A percentile compares a stretch with the other conserved stretches of the same genome.
Evolutionary conservation across 1,140 invertebrate species (phyloP).

Genomic region (Heliconius congener): DNA sequence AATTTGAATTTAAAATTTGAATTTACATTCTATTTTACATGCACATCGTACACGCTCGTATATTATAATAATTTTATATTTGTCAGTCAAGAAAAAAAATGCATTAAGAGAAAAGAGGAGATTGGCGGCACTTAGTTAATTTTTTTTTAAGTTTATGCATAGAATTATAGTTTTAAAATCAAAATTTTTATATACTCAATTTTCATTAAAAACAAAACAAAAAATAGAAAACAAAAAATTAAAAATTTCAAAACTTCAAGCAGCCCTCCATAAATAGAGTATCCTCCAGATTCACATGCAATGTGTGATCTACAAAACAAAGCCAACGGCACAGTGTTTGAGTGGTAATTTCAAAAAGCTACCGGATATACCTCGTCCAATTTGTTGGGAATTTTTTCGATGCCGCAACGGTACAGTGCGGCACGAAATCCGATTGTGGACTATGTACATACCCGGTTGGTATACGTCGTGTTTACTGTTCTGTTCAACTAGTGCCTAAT

Average conservation of each 20-base stretch:
- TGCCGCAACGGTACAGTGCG: constrained; percentile 12
- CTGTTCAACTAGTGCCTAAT: constrained; percentile 19
- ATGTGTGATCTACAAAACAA: constrained; percentile 10
- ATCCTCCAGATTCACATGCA: not conserved
- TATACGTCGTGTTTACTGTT: constrained; percentile 13
- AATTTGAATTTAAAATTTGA: too few relatives aligned
- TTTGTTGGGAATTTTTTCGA: constrained; percentile 22
- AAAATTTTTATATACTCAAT: not conserved
- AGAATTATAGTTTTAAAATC: too few relatives aligned
- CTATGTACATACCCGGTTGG: not conserved
- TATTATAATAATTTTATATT: too few relatives aligned
- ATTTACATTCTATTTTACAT: too few relatives aligned
- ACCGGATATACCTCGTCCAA: constrained; percentile 4
- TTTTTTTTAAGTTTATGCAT: too few relatives aligned
- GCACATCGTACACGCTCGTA: too few relatives aligned
- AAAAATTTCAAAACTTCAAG: not conserved
- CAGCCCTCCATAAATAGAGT: not conserved
- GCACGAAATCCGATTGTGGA: constrained; percentile 4
- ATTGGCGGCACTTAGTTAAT: too few relatives aligned
- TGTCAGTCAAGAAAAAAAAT: too few relatives aligned
- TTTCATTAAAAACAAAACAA: not conserved
- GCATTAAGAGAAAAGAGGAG: too few relatives aligned
- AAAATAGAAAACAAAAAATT: not conserved
- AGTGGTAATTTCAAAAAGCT: constrained; percentile 24
- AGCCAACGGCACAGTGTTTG: not conserved